Conservation (phyloP, 37 sponge, comb jelly and placozoan genomes). For the Oopsacas minuta region DNA sequence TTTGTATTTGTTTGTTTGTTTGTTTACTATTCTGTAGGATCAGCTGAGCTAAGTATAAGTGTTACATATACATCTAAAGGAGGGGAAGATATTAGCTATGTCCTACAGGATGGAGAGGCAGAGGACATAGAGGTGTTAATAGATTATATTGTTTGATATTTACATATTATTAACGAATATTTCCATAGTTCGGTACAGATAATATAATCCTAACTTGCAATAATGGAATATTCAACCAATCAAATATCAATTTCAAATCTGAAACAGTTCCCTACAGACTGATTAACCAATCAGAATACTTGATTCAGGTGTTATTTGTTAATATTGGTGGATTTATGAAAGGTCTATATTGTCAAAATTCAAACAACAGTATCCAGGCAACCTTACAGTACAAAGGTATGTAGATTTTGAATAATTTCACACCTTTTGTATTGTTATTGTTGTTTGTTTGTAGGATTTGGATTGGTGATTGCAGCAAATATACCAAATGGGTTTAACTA, state of each 20-base stretch:
- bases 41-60: not conserved
- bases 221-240: not conserved
- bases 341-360: not conserved
- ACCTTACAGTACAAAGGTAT: not conserved
- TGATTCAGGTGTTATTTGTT: not conserved
- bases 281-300: not conserved
- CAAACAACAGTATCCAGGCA: not conserved
- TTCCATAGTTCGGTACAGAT: not conserved
- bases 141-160: no score
- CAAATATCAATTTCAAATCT: not conserved
- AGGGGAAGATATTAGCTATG: not conserved
- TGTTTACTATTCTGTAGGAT: not conserved
- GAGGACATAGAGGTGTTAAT: not conserved
- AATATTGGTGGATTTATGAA: not conserved
- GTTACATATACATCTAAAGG: not conserved
- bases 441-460: not conserved
- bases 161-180: no score
- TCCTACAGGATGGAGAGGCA: not conserved
- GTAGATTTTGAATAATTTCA: not conserved
- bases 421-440: not conserved
- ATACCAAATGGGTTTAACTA: no score
- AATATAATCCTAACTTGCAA: not conserved
- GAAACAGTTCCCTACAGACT: not conserved
- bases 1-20: not conserved
- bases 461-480: not conserved